Evolutionary conservation across 1,140 invertebrate species (phyloP).

Genomic region (Ruditapes philippinarum): DNA sequence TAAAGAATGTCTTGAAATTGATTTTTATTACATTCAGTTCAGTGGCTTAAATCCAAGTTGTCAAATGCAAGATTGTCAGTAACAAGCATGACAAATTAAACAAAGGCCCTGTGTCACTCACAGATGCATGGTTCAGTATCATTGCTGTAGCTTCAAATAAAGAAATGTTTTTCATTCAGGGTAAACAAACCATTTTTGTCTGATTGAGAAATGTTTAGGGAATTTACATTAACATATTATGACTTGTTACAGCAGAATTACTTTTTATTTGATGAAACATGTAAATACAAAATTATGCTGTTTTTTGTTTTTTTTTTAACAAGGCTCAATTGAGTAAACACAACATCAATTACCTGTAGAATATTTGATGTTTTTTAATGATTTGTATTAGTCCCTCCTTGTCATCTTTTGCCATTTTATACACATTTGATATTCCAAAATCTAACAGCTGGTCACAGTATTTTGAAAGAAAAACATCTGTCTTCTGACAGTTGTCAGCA

Average conservation of each 20-base stretch:
- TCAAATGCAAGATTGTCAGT: not conserved
- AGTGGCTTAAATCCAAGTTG: not conserved
- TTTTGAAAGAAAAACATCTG: not conserved
- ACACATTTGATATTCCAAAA: conserved; percentile 17
- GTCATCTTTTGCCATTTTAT: conserved; percentile 21
- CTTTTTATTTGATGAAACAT: too few relatives aligned
- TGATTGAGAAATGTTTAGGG: too few relatives aligned
- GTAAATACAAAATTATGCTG: too few relatives aligned
- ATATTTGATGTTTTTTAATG: conserved; percentile 50
- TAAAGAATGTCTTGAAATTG: not conserved
- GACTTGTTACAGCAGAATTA: too few relatives aligned
- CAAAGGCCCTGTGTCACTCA: not conserved
- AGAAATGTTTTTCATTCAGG: too few relatives aligned
- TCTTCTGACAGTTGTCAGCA: not conserved
- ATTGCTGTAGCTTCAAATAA: too few relatives aligned
- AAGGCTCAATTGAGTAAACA: too few relatives aligned
- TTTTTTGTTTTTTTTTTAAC: too few relatives aligned
- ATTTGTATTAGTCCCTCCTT: not conserved
- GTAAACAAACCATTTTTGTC: too few relatives aligned
- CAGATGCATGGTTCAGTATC: not conserved
- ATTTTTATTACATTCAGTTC: not conserved
- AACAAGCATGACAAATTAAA: not conserved
- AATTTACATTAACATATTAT: too few relatives aligned
- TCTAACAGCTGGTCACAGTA: conserved; percentile 39
- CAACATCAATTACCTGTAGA: not conserved